Percentiles rank a stretch among this genome's conserved stretches.
Conservation (phyloP, 37 sponge, comb jelly and placozoan genomes). For the Cliona cf. orientalis region DNA sequence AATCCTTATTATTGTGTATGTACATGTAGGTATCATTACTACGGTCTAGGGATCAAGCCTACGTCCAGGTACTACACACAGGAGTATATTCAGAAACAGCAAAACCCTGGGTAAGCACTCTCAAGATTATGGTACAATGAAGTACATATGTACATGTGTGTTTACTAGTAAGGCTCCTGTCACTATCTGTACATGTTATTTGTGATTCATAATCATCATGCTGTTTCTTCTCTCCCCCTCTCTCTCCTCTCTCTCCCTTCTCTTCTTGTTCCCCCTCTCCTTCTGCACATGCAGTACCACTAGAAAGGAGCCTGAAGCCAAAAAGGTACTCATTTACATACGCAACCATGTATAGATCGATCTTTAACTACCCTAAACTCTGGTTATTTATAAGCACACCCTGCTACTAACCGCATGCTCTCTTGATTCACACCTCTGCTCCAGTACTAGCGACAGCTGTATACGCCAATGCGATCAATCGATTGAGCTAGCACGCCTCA, state of each 20-base stretch:
- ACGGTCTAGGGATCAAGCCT: conserved; percentile 91
- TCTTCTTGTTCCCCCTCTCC: too few species aligned
- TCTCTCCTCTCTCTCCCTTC: too few species aligned
- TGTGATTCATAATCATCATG: too few species aligned
- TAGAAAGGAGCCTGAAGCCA: conserved; percentile 30
- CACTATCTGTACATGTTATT: neutral
- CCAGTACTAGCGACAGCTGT: too few species aligned
- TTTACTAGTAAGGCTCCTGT: neutral
- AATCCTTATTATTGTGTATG: neutral
- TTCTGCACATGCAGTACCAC: neutral
- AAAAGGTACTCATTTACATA: conserved; percentile 32
- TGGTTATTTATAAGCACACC: too few species aligned
- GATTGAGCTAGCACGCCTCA: too few species aligned
- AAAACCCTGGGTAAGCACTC: conserved; percentile 28
- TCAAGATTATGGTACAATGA: neutral
- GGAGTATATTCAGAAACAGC: conserved; percentile 52
- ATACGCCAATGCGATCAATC: too few species aligned
- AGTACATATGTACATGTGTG: conserved; percentile 1
- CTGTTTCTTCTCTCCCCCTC: too few species aligned
- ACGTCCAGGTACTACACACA: conserved; percentile 83
- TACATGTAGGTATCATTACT: conserved; percentile 91
- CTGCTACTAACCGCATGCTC: too few species aligned
- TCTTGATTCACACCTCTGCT: too few species aligned
- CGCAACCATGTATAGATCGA: too few species aligned
- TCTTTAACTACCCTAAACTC: too few species aligned